These are phyloP conservation scores for Drosophila mercatorum DNA, from an alignment of 2,888 invertebrate genomes.

Conservation along the genomic window DNA sequence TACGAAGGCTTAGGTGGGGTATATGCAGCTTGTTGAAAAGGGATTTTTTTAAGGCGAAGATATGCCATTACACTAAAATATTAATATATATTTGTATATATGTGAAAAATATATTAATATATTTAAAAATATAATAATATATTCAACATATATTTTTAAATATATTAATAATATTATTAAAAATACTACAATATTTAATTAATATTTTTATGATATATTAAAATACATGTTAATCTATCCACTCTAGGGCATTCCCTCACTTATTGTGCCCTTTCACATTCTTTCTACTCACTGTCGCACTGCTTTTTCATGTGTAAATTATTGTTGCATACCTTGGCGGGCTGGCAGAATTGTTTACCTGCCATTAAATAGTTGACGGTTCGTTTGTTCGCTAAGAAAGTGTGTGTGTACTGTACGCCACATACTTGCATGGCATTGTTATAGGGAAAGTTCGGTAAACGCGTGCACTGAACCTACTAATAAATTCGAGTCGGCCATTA, in stretches of 20 bases:
- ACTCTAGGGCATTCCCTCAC: constrained; percentile 10
- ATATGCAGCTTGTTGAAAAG: not conserved
- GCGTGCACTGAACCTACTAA: constrained; percentile 7
- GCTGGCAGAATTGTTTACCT: constrained; percentile 57
- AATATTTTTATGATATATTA: no score
- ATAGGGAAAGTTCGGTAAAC: constrained; percentile 13
- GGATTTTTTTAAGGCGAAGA: no score
- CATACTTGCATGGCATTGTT: constrained; percentile 4
- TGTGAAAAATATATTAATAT: no score
- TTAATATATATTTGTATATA: no score
- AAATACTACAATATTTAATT: no score
- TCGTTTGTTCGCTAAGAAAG: constrained; percentile 15
- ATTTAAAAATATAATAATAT: no score
- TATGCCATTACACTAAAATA: no score
- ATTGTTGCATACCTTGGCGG: constrained; percentile 58
- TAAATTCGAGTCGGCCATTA: constrained; percentile 32
- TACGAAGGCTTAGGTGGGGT: not conserved
- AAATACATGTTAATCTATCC: not conserved
- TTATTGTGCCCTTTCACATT: not conserved
- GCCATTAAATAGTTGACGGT: constrained; percentile 9
- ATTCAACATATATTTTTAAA: no score
- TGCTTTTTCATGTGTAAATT: constrained; percentile 55
- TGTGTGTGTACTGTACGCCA: constrained; percentile 1
- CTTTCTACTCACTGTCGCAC: constrained; percentile 13
- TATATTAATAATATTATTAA: no score